phyloP scores from a whole-genome alignment of 2,113 vertebrate species.

The Copsychus sechellarum region DNA sequence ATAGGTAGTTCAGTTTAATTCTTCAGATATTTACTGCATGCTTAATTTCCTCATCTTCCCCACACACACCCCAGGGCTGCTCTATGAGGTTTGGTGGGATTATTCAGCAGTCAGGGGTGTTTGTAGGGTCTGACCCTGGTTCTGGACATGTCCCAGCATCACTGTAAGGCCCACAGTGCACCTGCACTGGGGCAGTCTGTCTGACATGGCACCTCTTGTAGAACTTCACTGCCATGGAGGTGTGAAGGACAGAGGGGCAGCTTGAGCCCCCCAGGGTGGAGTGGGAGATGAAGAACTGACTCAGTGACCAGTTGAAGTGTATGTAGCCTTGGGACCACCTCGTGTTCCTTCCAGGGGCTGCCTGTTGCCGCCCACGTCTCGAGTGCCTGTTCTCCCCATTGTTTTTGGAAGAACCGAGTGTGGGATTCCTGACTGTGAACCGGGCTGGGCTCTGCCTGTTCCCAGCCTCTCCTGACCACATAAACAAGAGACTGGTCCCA shows the following conservation, averaged over 20 bases:
- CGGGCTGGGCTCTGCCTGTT: not conserved
- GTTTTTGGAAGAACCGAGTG: not conserved
- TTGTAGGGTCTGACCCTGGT: not conserved
- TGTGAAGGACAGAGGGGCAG: not conserved
- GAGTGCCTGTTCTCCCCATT: not conserved
- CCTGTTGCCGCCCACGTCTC: not conserved
- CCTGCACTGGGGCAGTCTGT: not conserved
- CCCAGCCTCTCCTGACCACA: not conserved
- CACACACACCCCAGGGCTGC: fast-evolving
- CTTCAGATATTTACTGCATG: not conserved
- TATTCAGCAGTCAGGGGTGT: not conserved
- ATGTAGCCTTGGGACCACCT: not conserved
- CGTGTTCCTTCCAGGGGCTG: not conserved
- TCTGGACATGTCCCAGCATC: not conserved
- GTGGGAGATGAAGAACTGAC: not conserved
- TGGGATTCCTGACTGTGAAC: not conserved
- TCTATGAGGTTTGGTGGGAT: not conserved
- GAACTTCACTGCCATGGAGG: not conserved
- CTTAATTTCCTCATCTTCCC: not conserved
- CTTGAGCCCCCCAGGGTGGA: fast-evolving
- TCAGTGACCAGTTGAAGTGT: not conserved
- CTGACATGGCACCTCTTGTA: not conserved
- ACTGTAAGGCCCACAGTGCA: not conserved
- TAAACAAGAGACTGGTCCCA: not conserved
- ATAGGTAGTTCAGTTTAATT: constrained; percentile 14